Evolutionary conservation across 35 echinoderm and acorn worm species (phyloP), one percentile per base, ranked within the genome.

Genomic region (Lytechinus pictus): DNA sequence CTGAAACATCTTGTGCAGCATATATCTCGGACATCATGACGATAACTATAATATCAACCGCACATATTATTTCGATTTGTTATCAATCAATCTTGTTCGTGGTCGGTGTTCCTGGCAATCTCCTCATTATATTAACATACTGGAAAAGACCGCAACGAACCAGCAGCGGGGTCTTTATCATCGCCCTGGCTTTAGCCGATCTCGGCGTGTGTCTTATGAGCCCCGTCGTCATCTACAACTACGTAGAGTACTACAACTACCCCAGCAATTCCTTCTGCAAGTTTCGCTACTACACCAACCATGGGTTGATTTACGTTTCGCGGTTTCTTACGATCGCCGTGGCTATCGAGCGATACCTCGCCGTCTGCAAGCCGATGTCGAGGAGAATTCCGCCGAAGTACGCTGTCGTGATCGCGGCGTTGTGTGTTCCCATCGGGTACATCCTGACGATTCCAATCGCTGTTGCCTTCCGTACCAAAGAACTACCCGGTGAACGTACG

Each of bases 221-320:
- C 53, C 91, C 91, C 9, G 91, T 54, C 19, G 91, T 92, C 91
- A 54, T 92, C 14, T 51, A 53, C 44, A 6, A 92, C 91, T 92
- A 92, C 91, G 27, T 92, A 2, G 29, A 13, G 9, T 92, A 92
- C 91, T 92, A 92, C 53, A 11, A 92, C 19, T 53, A 54, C 14
- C 91, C 51, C 53, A 54, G 91, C 53, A 54, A 92, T 52, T 27
- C 91, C 51, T 92, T 92, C 14, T 92, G 91, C 91, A 92, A 92
- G 91, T 92, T 92, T 54, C 91, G 91, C 10, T 92, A 92, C 91
- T 92, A 92, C 91, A 92, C 91, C 33, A 92, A 92, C 91, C 91
- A 92, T 52, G 91, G 91, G 10, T 92, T 92, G 91, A 92, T 92
- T 10, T 92, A 92, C 91, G 91, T 92, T 27, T 92, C 91, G 28